Percentiles rank a stretch among this genome's conserved stretches.
phyloP scores from a whole-genome alignment of 2,797 vertebrate genomes.

The Florisuga fusca region DNA sequence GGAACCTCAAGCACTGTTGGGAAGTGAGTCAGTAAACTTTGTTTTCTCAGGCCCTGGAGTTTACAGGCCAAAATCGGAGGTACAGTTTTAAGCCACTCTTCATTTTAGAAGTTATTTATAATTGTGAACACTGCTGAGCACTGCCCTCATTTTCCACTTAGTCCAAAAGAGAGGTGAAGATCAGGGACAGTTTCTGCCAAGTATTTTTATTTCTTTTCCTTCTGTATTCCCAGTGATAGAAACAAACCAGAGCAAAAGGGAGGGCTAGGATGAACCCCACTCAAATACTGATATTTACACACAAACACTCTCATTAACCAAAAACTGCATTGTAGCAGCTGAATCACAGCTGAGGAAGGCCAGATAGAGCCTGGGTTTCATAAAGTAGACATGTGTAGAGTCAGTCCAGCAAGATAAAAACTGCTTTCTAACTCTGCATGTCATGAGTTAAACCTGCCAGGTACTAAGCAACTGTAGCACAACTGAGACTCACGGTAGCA shows the following conservation, averaged over 20 bases:
- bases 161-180: neutral
- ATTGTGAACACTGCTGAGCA: neutral
- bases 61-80: neutral
- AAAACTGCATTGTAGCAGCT: neutral
- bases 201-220: neutral
- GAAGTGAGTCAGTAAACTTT: neutral
- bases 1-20: neutral
- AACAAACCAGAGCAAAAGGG: neutral
- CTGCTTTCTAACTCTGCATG: neutral
- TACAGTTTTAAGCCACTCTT: neutral
- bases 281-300: neutral
- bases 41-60: neutral
- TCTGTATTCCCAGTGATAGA: neutral
- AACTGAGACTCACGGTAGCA: neutral
- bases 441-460: neutral
- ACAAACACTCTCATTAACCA: neutral
- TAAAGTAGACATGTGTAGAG: neutral
- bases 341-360: neutral
- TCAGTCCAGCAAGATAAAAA: neutral
- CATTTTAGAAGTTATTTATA: neutral
- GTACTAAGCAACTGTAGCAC: neutral
- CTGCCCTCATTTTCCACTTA: neutral
- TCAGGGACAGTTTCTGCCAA: neutral
- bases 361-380: neutral
- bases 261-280: neutral